Base-by-base conservation (phyloP, 2,113 vertebrate genomes). In the Dicentrarchus labrax region DNA sequence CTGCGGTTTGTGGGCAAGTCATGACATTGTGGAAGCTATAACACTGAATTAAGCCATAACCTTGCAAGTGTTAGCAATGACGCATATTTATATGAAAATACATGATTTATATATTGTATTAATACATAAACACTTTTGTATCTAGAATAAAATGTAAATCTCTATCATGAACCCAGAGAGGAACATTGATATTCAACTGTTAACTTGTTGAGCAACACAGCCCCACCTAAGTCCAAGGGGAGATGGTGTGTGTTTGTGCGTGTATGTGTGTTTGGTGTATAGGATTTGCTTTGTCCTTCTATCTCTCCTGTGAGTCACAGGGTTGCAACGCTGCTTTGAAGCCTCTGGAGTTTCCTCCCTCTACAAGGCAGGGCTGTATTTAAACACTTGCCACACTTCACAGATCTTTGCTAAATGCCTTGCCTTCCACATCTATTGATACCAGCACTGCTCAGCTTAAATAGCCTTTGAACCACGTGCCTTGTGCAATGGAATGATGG, bases 251-350 rank as follows among this genome's bases (percentile, higher is more conserved):
- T 36, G 70, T 56, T 54, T 69, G 65, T 69, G 71, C 67, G 82
- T 72, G 69, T 51, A 48, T 39, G 59, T 75, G 59, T 54, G 78
- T 77, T 60, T 66, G 78, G 51, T 71, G 59, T 54, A 76, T 77
- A 66, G 69, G 78, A 90, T 88, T 82, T 59, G 73, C 78, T 82
- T 86, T 85, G 82, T 89, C 59, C 61, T 53, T 74, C 67, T 45
- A 43, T 73, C 59, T 65, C 66, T n/a, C 6, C 30, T 54, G 80
- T 94, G 94, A 94, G 70, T 93, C 93, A 94, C 83, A 51, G 68
- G 76, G 88, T 78, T 87, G 90, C 91, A 88, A 90, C 56, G 80
- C 50, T 80, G 80, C 88, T 91, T 84, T 88, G 83, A 87, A 85
- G 89, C 83, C 76, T 82, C 54, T 60, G 68, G 89, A 77, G 82